These are phyloP conservation scores for Cydia strobilella DNA, from an alignment of 1,140 invertebrate species.

Conservation along the genomic window DNA sequence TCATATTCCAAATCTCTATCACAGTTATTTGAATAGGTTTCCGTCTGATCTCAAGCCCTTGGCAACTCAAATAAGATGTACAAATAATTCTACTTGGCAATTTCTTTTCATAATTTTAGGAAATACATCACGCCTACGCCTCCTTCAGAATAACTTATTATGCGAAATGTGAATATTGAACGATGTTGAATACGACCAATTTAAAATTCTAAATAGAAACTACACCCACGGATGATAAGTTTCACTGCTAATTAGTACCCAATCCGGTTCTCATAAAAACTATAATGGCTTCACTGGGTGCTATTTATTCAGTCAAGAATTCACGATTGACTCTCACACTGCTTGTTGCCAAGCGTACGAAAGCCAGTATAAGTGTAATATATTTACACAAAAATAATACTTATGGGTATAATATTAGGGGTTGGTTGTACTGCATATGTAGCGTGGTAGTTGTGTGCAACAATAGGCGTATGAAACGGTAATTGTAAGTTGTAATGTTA, in stretches of 20 bases:
- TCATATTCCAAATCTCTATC: neutral
- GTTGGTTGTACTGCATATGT: neutral
- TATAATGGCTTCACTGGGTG: conserved; percentile 8
- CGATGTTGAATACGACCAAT: neutral
- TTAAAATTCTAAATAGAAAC: conserved; percentile 8
- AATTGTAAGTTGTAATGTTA: conserved; percentile 23
- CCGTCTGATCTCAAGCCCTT: neutral
- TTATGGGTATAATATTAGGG: neutral
- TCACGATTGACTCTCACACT: conserved; percentile 21
- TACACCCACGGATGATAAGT: neutral
- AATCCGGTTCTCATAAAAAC: neutral
- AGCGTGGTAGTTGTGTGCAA: neutral
- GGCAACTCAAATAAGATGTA: neutral
- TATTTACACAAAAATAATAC: neutral
- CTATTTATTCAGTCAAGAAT: conserved; percentile 17
- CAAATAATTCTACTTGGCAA: neutral
- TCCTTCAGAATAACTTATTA: neutral
- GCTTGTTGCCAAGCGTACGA: conserved; percentile 8
- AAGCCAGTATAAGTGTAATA: neutral
- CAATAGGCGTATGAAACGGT: conserved; percentile 28
- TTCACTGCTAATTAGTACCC: neutral
- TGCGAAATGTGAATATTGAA: neutral
- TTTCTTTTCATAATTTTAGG: neutral
- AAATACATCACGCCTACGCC: neutral
- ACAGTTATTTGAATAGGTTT: neutral